A percentile compares a stretch with the other conserved stretches of the same genome.
These are phyloP conservation scores for Gymnorhina tibicen DNA, from an alignment of 2,113 vertebrate genomes.

Conservation along the genomic window DNA sequence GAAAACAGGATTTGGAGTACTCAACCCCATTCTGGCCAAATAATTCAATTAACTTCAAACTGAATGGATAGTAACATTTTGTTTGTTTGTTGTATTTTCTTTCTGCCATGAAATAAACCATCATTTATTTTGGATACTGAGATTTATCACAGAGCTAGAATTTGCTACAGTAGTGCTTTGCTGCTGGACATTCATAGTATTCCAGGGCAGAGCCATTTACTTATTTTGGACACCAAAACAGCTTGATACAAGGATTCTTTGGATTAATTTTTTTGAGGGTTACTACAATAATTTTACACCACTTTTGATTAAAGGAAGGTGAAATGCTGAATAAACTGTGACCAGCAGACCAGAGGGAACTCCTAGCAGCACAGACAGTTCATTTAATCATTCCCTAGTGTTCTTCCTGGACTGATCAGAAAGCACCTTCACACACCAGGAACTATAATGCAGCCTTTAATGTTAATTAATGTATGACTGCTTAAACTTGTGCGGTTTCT, in stretches of 20 bases:
- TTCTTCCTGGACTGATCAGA: background rate
- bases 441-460: background rate
- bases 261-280: background rate
- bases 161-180: background rate
- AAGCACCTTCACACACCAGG: background rate
- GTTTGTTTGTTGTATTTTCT: background rate
- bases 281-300: background rate
- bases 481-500: background rate
- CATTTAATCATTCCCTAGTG: background rate
- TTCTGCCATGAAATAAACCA: background rate
- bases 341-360: background rate
- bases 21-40: background rate
- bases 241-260: background rate
- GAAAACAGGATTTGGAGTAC: background rate
- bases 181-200: background rate
- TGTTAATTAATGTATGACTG: background rate
- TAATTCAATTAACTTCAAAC: conserved; percentile 18
- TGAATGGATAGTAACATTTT: background rate
- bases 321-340: background rate
- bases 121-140: background rate
- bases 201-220: background rate
- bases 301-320: background rate
- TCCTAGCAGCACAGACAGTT: background rate
- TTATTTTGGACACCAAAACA: background rate
- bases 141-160: background rate